Evolutionary conservation across 30 jellyfish, hydroid and myxozoan species (phyloP).

Genomic region (Cassiopea xamachana): DNA sequence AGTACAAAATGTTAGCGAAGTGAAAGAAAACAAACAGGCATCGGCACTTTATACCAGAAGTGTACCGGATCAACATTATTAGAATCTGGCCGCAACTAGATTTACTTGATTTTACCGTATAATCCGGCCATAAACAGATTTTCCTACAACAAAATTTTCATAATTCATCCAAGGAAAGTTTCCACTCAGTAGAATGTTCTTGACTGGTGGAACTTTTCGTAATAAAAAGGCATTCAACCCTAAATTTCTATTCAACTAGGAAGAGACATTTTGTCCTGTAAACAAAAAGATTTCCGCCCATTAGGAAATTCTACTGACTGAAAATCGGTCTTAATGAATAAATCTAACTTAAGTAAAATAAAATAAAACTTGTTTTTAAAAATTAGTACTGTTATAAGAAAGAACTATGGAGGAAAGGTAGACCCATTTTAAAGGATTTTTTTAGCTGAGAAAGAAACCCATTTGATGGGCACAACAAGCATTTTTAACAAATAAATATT

Average conservation of each 20-base stretch:
- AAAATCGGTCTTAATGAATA: neutral
- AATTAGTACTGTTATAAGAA: neutral
- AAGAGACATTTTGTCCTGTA: constrained; percentile 10
- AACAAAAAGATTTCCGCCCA: neutral
- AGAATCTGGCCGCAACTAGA: constrained; percentile 20
- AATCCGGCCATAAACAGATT: constrained; percentile 10
- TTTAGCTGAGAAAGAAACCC: neutral
- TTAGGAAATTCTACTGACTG: neutral
- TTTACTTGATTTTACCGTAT: constrained; percentile 5
- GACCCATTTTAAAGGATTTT: neutral
- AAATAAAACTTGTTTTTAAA: neutral
- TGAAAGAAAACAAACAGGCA: no score
- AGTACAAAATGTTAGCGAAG: no score
- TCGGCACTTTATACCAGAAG: neutral
- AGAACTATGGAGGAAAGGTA: neutral
- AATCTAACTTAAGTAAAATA: neutral
- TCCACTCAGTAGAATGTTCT: neutral
- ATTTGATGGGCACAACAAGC: neutral
- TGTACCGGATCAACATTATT: constrained; percentile 1
- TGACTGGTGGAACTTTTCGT: neutral
- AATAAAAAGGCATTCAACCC: constrained; percentile 13
- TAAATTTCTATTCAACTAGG: constrained; percentile 16
- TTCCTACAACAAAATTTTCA: constrained; percentile 5
- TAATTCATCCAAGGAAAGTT: neutral
- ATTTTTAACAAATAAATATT: neutral